Percentiles rank a stretch among this genome's conserved stretches.
phyloP scores from a whole-genome alignment of 2,113 vertebrate genomes.

The Neotoma lepida region DNA sequence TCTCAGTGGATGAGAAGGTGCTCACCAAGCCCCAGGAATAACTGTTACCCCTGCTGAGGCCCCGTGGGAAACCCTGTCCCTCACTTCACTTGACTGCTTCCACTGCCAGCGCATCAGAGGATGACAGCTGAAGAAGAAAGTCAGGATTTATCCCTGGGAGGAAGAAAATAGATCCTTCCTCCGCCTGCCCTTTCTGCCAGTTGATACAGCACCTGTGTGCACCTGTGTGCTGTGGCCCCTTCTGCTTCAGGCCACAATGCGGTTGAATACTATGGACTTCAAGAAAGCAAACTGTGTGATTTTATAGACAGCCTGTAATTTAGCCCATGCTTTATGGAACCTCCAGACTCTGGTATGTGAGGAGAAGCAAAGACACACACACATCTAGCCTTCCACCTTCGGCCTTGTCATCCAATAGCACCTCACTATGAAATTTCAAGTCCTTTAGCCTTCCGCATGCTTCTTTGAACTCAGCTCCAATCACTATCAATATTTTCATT shows the following conservation, averaged over 20 bases:
- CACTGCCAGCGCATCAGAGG: slow-evolving; percentile 53
- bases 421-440: background rate
- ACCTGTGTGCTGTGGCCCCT: slow-evolving; percentile 41
- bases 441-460: fast-evolving
- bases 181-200: slow-evolving; percentile 59
- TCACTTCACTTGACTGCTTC: background rate
- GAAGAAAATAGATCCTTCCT: slow-evolving; percentile 38
- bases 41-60: background rate
- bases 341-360: fast-evolving
- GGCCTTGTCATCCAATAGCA: background rate
- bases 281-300: slow-evolving; percentile 57
- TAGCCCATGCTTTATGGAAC: background rate
- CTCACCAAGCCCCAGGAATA: background rate
- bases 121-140: slow-evolving; percentile 56
- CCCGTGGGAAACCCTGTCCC: background rate
- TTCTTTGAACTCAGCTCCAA: background rate
- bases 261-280: slow-evolving; percentile 51
- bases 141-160: slow-evolving; percentile 74
- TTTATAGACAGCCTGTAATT: slow-evolving; percentile 62
- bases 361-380: background rate
- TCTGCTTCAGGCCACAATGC: slow-evolving; percentile 65
- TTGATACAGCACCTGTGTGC: slow-evolving; percentile 31
- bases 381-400: background rate
- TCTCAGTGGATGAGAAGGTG: background rate
- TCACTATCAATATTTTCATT: background rate